A percentile compares a stretch with the other conserved stretches of the same genome.
These are phyloP conservation scores for Malurus alboscapulatus DNA, from an alignment of 2,113 vertebrate genomes.

Conservation along the genomic window DNA sequence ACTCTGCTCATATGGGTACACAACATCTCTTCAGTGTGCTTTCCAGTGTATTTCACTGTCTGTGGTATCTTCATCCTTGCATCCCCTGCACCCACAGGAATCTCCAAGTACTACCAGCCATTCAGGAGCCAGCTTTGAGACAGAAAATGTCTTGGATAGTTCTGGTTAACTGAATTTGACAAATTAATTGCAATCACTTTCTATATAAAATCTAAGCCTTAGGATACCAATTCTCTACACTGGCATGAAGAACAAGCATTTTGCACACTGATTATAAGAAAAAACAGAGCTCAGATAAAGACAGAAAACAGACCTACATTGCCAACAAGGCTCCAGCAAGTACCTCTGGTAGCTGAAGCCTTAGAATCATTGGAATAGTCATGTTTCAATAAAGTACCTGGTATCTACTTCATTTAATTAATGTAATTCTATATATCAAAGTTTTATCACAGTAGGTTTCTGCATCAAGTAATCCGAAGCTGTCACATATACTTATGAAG, in stretches of 20 bases:
- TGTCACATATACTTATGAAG: not conserved
- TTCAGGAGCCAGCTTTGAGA: not conserved
- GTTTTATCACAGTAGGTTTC: not conserved
- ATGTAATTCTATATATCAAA: not conserved
- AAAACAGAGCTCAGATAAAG: not conserved
- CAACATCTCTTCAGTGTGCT: not conserved
- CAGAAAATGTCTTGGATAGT: not conserved
- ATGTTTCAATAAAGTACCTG: not conserved
- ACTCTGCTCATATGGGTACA: not conserved
- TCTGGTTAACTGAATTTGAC: not conserved
- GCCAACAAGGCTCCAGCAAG: not conserved
- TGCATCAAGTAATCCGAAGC: not conserved
- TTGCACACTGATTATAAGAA: not conserved
- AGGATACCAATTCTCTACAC: not conserved
- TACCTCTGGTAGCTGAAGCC: not conserved
- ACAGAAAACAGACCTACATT: not conserved
- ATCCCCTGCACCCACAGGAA: fast-evolving
- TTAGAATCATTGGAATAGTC: not conserved
- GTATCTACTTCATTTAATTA: not conserved
- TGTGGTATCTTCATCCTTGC: not conserved
- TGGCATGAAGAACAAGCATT: not conserved
- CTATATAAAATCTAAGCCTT: not conserved
- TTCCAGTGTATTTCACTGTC: not conserved
- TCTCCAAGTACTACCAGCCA: not conserved
- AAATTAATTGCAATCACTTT: not conserved